Base-by-base conservation (phyloP, 37 sponge, comb jelly and placozoan species). In the Lycopodina hypogea region DNA sequence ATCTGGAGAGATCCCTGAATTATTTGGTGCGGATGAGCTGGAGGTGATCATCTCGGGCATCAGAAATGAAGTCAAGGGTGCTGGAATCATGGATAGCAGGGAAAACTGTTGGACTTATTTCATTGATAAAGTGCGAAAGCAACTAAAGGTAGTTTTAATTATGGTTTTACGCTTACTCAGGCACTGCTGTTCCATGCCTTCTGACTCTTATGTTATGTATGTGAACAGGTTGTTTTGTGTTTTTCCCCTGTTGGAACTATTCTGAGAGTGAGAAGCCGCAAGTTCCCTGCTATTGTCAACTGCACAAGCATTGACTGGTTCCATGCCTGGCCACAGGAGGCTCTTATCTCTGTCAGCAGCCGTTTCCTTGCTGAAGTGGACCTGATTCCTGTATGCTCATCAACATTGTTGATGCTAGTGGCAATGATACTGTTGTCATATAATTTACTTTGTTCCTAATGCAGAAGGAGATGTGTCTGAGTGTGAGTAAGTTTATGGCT, bases 51-150 rank as follows among this genome's bases (percentile, higher is more conserved):
- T 95, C 9, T 69, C 34, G 38, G 92, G 92, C 18, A 72, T 98
- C 63, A 72, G 96, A 36, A 93, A 93, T 78, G 96, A 98, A 52
- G 96, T 98, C 62, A 95, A 83, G 76, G 88, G 89, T 56, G 77
- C 90, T 18, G 99, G 99, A 11, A 72, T 93, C 7, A 86, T 93
- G 59, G 99, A 98, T 81, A 93, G 94, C 1, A 82, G 81, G 17
- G 99, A 98, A 58, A 98, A 98, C 74, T 95, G 96, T 73, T 98
- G 99, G 99, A 84, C 77, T 2, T 98, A 93, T 86, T 95, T 98
- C 66, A 93, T 98, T 40, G 96, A 98, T 19, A 74, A 94, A 75
- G 96, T 98, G 30, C 60, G 96, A 56, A 85, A 78, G 32, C 92
- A 95, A 73, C 90, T 98, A 32, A 98, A 98, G 86, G 93, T 95